Evolutionary conservation across 1,140 invertebrate species (phyloP).

Genomic region (Anastrepha ludens): DNA sequence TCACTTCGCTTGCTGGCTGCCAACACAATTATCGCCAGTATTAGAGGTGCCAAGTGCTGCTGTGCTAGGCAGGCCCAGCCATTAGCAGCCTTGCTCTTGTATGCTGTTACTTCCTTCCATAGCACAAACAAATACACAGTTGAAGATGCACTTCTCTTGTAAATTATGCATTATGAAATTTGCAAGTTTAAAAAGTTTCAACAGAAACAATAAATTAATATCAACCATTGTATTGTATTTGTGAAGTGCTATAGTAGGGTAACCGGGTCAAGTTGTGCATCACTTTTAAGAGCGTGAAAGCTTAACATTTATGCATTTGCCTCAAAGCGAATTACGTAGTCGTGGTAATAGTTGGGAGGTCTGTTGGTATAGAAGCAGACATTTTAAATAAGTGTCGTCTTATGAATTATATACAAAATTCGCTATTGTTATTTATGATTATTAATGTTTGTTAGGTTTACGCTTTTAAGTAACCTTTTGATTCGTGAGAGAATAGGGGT

Average conservation of each 20-base stretch:
- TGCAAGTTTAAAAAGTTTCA: constrained; percentile 22
- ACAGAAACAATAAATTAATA: constrained; percentile 37
- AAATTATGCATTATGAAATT: constrained; percentile 49
- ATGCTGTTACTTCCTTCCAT: too few relatives aligned
- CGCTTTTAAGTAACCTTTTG: too few relatives aligned
- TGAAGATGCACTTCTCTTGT: constrained; percentile 21
- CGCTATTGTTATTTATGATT: too few relatives aligned
- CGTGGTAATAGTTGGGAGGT: too few relatives aligned
- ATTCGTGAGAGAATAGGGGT: too few relatives aligned
- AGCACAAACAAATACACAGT: background rate
- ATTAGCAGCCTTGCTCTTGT: background rate
- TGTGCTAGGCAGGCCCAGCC: background rate
- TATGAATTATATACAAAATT: too few relatives aligned
- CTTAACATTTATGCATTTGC: background rate
- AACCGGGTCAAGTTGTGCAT: background rate
- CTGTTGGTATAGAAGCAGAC: too few relatives aligned
- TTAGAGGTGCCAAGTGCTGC: background rate
- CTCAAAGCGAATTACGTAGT: background rate
- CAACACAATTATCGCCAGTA: background rate
- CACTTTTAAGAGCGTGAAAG: background rate
- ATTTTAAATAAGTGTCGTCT: too few relatives aligned
- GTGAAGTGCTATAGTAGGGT: background rate
- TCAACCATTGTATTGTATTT: constrained; percentile 14
- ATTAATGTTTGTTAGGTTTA: too few relatives aligned
- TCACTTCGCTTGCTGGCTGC: background rate